These are phyloP conservation scores for Opisthocomus hoazin DNA, from an alignment of 2,113 vertebrate species.

Conservation along the genomic window DNA sequence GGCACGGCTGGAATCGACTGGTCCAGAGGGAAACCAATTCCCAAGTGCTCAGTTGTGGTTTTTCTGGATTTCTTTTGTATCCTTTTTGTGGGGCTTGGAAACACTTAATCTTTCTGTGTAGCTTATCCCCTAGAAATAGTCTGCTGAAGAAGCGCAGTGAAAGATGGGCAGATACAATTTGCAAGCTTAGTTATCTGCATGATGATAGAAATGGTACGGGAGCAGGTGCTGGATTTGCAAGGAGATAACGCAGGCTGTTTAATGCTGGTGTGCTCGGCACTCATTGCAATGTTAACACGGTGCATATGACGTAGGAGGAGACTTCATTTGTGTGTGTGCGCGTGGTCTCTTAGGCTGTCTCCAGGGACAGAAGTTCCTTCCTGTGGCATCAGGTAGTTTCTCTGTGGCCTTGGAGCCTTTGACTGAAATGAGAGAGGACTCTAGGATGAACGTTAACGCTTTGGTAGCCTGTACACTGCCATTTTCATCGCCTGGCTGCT, in stretches of 20 bases:
- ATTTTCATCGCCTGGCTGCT: background rate
- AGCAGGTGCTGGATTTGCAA: background rate
- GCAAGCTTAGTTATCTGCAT: background rate
- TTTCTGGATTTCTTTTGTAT: background rate
- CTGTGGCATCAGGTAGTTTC: background rate
- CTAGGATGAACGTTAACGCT: fast-evolving
- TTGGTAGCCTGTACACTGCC: fast-evolving
- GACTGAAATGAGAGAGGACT: background rate
- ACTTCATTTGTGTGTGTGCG: background rate
- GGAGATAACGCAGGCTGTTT: background rate
- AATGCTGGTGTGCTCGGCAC: background rate
- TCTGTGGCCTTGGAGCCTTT: background rate
- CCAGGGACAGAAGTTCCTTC: background rate
- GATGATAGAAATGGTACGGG: background rate
- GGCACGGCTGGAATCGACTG: background rate
- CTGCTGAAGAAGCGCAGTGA: background rate
- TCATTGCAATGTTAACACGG: background rate
- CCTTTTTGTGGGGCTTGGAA: background rate
- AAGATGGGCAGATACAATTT: background rate
- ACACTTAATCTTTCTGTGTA: background rate
- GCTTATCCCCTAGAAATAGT: background rate
- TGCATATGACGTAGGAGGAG: background rate
- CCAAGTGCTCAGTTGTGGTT: fast-evolving
- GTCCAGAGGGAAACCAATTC: background rate
- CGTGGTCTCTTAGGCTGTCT: background rate